Evolutionary conservation across 2,888 invertebrate species (phyloP).

Genomic region (Epinotia brunnichana): DNA sequence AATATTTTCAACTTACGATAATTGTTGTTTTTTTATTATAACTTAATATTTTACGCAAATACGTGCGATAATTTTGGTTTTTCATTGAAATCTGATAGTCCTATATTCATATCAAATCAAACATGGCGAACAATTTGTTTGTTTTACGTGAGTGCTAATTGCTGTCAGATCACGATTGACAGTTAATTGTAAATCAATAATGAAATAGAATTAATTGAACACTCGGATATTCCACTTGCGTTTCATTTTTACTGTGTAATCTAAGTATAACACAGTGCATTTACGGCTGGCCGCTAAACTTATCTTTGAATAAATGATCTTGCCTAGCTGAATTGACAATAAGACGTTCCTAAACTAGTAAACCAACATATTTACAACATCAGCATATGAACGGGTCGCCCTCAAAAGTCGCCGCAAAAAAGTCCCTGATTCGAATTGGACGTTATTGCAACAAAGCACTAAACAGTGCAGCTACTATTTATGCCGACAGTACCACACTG

Average conservation of each 20-base stretch:
- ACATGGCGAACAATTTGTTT: conserved; percentile 16
- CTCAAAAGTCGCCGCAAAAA: too few species aligned
- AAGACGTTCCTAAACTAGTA: too few species aligned
- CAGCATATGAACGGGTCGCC: too few species aligned
- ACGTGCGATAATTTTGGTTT: background rate
- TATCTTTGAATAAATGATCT: too few species aligned
- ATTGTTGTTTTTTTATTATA: background rate
- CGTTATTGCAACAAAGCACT: too few species aligned
- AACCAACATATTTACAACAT: too few species aligned
- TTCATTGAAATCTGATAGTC: conserved; percentile 6
- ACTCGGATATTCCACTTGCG: background rate
- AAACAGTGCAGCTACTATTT: too few species aligned
- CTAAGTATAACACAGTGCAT: too few species aligned
- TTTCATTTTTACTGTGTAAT: background rate
- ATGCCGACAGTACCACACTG: too few species aligned
- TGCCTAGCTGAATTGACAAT: too few species aligned
- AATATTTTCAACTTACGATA: conserved; percentile 5
- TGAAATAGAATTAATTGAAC: background rate
- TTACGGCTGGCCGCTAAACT: too few species aligned
- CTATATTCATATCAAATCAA: conserved; percentile 14
- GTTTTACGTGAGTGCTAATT: conserved; percentile 7
- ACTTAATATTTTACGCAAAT: background rate
- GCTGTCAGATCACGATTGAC: background rate
- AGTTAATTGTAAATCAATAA: conserved; percentile 19
- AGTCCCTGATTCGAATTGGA: too few species aligned